These are phyloP conservation scores for Smithornis capensis DNA, from an alignment of 2,113 vertebrate genomes.

Conservation along the genomic window DNA sequence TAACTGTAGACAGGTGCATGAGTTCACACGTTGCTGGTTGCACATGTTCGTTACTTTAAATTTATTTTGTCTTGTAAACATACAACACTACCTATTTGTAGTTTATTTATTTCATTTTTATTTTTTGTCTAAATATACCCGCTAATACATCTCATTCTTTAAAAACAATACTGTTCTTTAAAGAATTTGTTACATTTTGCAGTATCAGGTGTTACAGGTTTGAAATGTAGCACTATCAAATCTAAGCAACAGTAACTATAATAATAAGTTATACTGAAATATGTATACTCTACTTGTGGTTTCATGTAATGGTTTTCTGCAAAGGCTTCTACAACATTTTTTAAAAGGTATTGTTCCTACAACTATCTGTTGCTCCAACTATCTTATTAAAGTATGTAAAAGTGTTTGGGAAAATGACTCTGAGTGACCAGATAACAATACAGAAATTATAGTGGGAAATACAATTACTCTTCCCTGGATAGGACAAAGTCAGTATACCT, in stretches of 20 bases:
- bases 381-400: not conserved
- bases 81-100: not conserved
- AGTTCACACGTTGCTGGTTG: not conserved
- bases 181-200: not conserved
- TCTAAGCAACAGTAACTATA: not conserved
- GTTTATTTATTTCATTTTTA: not conserved
- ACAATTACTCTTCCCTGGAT: not conserved
- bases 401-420: not conserved
- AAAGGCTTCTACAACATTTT: not conserved
- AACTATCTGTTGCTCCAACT: not conserved
- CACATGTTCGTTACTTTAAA: not conserved
- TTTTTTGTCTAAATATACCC: not conserved
- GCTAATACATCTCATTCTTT: not conserved
- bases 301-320: not conserved
- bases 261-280: not conserved
- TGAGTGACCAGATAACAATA: not conserved
- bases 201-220: not conserved
- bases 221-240: not conserved
- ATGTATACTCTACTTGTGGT: not conserved
- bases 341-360: not conserved
- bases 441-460: not conserved
- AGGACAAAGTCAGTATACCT: accelerated
- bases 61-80: not conserved
- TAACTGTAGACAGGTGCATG: not conserved
- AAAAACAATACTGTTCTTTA: not conserved